Evolutionary conservation across 2,888 invertebrate species (phyloP).

Genomic region (Drosophila algonquin): DNA sequence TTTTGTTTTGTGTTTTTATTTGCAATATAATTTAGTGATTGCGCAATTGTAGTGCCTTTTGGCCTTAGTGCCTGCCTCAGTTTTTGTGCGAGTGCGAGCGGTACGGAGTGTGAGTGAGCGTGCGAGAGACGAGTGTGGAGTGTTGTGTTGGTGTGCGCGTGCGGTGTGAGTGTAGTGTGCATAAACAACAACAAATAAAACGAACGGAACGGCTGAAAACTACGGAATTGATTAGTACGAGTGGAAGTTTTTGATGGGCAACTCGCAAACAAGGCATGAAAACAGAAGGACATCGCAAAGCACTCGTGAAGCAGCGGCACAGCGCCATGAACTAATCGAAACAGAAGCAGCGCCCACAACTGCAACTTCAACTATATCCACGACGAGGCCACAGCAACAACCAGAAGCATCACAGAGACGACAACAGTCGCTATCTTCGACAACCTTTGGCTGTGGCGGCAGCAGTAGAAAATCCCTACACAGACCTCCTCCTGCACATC

Average conservation of each 20-base stretch:
- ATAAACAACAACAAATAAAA: conserved; percentile 35
- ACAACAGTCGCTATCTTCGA: conserved; percentile 14
- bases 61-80: neutral
- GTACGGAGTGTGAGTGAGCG: neutral
- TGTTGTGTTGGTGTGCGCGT: conserved; percentile 10
- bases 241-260: conserved; percentile 49
- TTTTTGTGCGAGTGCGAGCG: neutral
- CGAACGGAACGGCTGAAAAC: conserved; percentile 15
- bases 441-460: conserved; percentile 36
- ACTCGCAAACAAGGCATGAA: conserved; percentile 43
- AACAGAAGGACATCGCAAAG: conserved; percentile 43
- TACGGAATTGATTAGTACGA: conserved; percentile 38
- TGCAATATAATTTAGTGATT: neutral
- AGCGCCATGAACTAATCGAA: conserved; percentile 5
- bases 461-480: conserved; percentile 17
- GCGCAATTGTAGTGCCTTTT: neutral
- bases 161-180: conserved; percentile 20
- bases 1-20: neutral
- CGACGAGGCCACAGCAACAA: conserved; percentile 10
- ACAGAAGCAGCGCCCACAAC: conserved; percentile 14
- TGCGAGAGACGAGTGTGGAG: neutral
- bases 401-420: conserved; percentile 11
- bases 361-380: conserved; percentile 11
- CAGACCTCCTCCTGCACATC: conserved; percentile 6
- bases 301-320: conserved; percentile 36